Conservation (phyloP, 2,113 vertebrate genomes). For the Xiphorhynchus elegans region DNA sequence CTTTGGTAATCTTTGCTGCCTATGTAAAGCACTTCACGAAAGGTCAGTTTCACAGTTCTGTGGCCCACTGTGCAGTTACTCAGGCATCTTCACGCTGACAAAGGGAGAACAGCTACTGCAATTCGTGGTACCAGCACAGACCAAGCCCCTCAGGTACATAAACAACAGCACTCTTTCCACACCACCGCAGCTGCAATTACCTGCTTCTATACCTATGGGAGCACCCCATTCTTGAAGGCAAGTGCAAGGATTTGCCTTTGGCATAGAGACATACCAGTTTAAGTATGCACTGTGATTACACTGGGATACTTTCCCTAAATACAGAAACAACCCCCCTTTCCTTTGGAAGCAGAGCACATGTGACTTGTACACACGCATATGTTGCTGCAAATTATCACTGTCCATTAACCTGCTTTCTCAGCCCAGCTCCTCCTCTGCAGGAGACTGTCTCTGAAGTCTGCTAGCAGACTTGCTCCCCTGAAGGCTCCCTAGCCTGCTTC, state of each 20-base stretch:
- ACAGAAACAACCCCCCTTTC: background rate
- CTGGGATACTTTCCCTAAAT: background rate
- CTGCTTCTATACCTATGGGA: background rate
- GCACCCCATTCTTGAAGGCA: background rate
- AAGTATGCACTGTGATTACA: background rate
- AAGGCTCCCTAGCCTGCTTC: background rate
- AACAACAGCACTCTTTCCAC: fast-evolving
- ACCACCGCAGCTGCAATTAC: background rate
- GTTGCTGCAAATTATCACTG: background rate
- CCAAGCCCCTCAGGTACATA: fast-evolving
- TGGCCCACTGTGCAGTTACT: background rate
- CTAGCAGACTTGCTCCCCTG: background rate
- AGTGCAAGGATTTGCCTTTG: background rate
- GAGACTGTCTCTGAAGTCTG: background rate
- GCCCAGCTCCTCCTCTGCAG: background rate
- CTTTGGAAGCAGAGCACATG: fast-evolving
- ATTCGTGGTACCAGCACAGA: fast-evolving
- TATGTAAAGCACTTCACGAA: background rate
- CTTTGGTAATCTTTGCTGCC: background rate
- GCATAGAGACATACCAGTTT: background rate
- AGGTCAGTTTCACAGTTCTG: background rate
- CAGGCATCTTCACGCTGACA: fast-evolving
- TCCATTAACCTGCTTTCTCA: background rate
- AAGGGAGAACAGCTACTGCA: background rate
- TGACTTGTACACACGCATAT: background rate